Evolutionary conservation across 1,140 invertebrate species (phyloP).

Genomic region (Watersipora subatra): DNA sequence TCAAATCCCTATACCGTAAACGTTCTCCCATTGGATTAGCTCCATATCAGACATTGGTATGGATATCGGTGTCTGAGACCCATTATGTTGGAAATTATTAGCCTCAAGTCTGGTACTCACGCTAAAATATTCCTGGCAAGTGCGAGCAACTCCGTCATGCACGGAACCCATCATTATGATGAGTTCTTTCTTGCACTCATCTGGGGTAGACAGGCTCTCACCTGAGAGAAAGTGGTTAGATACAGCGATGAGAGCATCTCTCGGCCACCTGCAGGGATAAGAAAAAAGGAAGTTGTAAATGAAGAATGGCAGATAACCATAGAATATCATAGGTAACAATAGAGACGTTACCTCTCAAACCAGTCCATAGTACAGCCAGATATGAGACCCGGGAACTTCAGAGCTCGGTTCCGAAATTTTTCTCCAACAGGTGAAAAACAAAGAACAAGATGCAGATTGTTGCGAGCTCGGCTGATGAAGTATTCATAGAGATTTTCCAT

Average conservation of each 20-base stretch:
- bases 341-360: conserved; percentile 72
- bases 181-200: conserved; percentile 63
- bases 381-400: conserved; percentile 85
- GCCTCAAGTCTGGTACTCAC: no score
- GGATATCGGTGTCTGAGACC: no score
- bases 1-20: no score
- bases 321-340: not conserved
- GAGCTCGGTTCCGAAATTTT: conserved; percentile 55
- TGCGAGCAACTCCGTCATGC: conserved; percentile 64
- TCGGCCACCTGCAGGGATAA: conserved; percentile 73
- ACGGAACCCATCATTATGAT: conserved; percentile 64
- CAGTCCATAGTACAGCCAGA: conserved; percentile 93
- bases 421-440: conserved; percentile 76
- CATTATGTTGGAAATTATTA: no score
- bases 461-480: conserved; percentile 75
- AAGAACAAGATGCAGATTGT: conserved; percentile 84
- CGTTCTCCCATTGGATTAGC: no score
- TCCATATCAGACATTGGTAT: no score
- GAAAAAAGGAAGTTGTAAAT: not conserved
- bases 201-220: conserved; percentile 72
- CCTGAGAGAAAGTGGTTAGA: conserved; percentile 75
- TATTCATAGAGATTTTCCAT: conserved; percentile 86
- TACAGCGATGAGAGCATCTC: conserved; percentile 79
- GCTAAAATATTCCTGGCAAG: conserved; percentile 85
- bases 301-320: no score